These are phyloP conservation scores for Macrostomum lignano DNA, from an alignment of 1,140 invertebrate genomes.

Conservation along the genomic window DNA sequence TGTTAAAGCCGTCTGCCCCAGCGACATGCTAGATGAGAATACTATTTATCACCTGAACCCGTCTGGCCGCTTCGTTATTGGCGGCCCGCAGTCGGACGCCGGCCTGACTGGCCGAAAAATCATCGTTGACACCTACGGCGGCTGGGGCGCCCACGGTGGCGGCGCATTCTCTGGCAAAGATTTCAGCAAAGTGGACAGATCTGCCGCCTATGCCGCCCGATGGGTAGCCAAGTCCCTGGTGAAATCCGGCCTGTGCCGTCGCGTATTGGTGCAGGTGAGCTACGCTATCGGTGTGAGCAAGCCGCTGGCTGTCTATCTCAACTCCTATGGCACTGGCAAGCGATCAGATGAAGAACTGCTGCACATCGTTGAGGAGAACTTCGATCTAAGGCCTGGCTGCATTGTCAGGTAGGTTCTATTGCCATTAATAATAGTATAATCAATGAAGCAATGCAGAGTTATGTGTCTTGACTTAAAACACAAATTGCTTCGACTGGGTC, in stretches of 20 bases:
- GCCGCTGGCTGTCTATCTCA: slow-evolving; percentile 78
- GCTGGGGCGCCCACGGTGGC: slow-evolving; percentile 85
- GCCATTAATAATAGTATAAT: too few species aligned
- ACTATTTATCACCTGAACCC: slow-evolving; percentile 88
- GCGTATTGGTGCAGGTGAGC: slow-evolving; percentile 65
- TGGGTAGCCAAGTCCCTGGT: slow-evolving; percentile 85
- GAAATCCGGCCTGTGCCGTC: slow-evolving; percentile 53
- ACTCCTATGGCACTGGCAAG: slow-evolving; percentile 77
- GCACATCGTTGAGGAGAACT: slow-evolving; percentile 70
- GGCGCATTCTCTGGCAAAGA: slow-evolving; percentile 86
- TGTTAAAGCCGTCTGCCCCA: slow-evolving; percentile 63
- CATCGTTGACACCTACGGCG: slow-evolving; percentile 92
- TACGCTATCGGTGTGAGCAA: slow-evolving; percentile 84
- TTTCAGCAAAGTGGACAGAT: slow-evolving; percentile 73
- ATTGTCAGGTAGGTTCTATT: slow-evolving; percentile 97
- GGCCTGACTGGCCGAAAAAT: slow-evolving; percentile 84
- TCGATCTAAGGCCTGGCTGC: slow-evolving; percentile 78
- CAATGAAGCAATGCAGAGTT: too few species aligned
- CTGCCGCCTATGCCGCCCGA: slow-evolving; percentile 72
- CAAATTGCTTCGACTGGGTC: too few species aligned
- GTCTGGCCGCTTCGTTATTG: slow-evolving; percentile 67
- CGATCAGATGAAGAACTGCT: slow-evolving; percentile 60
- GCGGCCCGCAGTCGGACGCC: slow-evolving; percentile 78
- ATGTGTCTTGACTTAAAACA: too few species aligned
- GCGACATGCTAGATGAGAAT: slow-evolving; percentile 59